phyloP scores from a whole-genome alignment of 2,888 invertebrate genomes.

The Congeria kusceri region DNA sequence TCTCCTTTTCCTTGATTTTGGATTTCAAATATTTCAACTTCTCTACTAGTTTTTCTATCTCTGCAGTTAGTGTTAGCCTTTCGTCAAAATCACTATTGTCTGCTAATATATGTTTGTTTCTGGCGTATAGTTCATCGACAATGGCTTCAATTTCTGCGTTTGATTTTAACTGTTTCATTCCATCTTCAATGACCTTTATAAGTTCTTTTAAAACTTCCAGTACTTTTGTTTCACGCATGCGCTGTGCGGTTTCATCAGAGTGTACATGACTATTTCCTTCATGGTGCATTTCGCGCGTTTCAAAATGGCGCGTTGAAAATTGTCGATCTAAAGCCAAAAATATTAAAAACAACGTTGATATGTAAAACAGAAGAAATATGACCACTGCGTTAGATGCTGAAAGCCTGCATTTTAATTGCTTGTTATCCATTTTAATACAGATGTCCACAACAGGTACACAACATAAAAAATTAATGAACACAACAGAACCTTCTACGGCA shows the following conservation, averaged over 20 bases:
- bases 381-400: constrained; percentile 1
- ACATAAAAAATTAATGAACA: no score
- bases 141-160: neutral
- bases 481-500: no score
- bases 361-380: constrained; percentile 20
- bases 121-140: neutral
- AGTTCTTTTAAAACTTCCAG: neutral
- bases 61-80: neutral
- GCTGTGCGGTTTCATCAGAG: neutral
- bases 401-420: neutral
- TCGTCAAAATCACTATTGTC: neutral
- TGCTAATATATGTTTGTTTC: neutral
- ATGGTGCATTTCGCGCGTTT: neutral
- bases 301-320: neutral
- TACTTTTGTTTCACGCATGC: neutral
- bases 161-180: neutral
- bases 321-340: constrained; percentile 13
- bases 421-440: no score
- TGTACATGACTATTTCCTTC: neutral
- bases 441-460: no score
- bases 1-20: neutral
- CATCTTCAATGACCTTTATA: neutral
- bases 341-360: constrained; percentile 17
- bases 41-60: neutral
- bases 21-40: neutral